Evolutionary conservation across 64 coral and sea anemone genomes (phyloP).

Genomic region (Pachyseris speciosa): DNA sequence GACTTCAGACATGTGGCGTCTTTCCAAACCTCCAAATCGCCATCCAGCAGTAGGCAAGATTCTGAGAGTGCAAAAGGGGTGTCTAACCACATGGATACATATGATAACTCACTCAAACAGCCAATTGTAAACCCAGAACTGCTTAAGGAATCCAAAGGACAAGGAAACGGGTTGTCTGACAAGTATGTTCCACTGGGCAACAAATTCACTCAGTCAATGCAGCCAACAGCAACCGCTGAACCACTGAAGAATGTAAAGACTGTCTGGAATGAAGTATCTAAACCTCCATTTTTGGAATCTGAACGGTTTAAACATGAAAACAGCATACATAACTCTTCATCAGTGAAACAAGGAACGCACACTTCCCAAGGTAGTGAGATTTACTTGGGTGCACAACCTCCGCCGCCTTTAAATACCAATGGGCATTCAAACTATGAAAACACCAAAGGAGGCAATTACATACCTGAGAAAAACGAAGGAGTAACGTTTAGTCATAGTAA

Average conservation of each 20-base stretch:
- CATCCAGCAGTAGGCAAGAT: background rate
- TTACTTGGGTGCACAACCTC: background rate
- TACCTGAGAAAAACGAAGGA: background rate
- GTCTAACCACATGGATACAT: background rate
- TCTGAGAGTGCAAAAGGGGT: background rate
- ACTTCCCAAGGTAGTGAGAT: background rate
- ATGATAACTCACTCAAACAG: background rate
- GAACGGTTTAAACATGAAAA: background rate
- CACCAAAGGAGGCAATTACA: background rate
- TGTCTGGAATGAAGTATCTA: background rate
- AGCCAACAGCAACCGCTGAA: background rate
- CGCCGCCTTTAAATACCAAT: background rate
- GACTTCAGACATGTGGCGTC: background rate
- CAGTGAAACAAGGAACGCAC: background rate
- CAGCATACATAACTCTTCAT: too few species aligned
- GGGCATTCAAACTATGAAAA: background rate
- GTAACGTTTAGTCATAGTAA: background rate
- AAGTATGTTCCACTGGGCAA: background rate
- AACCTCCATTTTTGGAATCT: background rate
- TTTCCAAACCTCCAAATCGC: conserved; percentile 11
- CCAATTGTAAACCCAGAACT: background rate
- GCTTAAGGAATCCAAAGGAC: background rate
- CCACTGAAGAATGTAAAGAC: background rate
- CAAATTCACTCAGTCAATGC: background rate
- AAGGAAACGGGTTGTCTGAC: background rate